Evolutionary conservation across 1,140 invertebrate genomes (phyloP), one percentile per base, ranked within the genome.

Genomic region (Lepeophtheirus salmonis): DNA sequence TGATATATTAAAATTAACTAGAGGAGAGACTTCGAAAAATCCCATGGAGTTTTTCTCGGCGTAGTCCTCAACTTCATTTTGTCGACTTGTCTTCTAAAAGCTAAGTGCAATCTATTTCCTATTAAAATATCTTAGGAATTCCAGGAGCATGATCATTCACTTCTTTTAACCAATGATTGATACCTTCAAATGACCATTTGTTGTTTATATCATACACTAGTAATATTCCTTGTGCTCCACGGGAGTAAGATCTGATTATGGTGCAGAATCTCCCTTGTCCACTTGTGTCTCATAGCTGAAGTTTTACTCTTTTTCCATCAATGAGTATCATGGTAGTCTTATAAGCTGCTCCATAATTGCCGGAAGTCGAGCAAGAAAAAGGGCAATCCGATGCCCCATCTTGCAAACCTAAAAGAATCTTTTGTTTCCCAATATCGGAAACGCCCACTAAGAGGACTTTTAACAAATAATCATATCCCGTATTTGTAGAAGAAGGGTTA

Each of bases 161-260:
- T 79, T 97, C 91, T 68, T 91, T 89, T 4, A 96, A 77, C 92
- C 92, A 97, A 62, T 91, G 74, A 71, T 94, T 86, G 67, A 97
- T 85, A 51, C 90, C 90, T 74, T 95, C 89, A 74, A 97, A 97
- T 53, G 90, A 96, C 92, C 92, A 97, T 74, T 90, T 91, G 72
- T 92, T 97, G 52, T 91, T 97, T 65, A 97, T 96, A 71, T 97
- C 92, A 75, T 97, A 97, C 16, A 97, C 91, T 64, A 97, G 77
- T 62, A 92, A 77, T 65, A 95, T 88, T 61, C 89, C 89, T 76
- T 97, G 86, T 41, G 91, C 91, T 22, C 92, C 92, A 68, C 91
- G 77, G 1, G 91, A 96, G 74, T 97, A 97, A 3, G 89, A 95
- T 12, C 57, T 24, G 26, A 59, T 59, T 68, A 97, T 96, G 30